phyloP scores from a whole-genome alignment of 2,113 vertebrate genomes.

The Syrrhaptes paradoxus region DNA sequence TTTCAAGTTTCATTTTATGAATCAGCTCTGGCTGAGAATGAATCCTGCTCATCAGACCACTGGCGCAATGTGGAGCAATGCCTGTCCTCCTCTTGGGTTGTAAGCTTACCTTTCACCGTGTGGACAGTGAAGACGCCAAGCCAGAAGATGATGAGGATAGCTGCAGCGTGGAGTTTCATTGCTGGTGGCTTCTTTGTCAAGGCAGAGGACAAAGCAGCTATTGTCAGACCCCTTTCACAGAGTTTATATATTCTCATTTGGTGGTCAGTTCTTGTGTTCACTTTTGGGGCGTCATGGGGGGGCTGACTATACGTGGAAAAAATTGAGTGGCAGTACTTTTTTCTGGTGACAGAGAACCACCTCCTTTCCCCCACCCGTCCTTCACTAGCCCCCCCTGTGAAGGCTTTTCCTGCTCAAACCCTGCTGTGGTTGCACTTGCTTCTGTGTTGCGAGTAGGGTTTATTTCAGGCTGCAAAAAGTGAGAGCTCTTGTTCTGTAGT shows the following conservation, averaged over 20 bases:
- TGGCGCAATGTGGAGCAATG: background rate
- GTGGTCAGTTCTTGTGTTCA: background rate
- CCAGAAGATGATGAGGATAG: background rate
- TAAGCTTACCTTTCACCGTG: background rate
- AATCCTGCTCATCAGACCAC: background rate
- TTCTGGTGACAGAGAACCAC: constrained; percentile 20
- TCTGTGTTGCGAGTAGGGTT: background rate
- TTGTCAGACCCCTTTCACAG: background rate
- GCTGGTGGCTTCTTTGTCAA: background rate
- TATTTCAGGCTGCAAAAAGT: constrained; percentile 48
- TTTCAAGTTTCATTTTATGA: background rate
- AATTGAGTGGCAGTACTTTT: background rate
- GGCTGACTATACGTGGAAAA: background rate
- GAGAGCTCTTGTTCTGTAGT: constrained; percentile 39
- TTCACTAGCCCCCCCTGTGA: background rate
- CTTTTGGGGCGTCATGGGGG: background rate
- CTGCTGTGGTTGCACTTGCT: constrained; percentile 33
- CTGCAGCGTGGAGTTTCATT: background rate
- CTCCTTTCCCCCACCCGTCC: background rate
- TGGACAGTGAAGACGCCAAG: background rate
- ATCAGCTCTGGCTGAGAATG: background rate
- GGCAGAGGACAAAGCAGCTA: background rate
- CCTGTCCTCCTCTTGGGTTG: background rate
- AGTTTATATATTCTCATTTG: background rate
- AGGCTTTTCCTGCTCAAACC: constrained; percentile 56